Base-by-base conservation (phyloP, 2,113 vertebrate genomes). In the Cyanoderma ruficeps region DNA sequence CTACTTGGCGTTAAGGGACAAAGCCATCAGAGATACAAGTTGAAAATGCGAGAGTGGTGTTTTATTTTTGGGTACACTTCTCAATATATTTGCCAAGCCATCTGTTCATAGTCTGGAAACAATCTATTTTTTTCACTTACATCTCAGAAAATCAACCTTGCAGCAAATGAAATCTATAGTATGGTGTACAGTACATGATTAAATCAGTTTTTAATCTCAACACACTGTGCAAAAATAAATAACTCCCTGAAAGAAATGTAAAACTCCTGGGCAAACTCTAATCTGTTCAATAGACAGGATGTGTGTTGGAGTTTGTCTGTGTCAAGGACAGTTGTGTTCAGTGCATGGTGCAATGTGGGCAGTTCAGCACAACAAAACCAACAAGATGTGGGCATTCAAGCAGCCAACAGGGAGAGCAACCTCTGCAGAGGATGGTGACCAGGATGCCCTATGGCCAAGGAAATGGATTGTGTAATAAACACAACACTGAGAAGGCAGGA, bases 21-120 rank as follows among this genome's bases (percentile, higher is more conserved):
- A 85, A 95, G 20, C 11, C 15, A 41, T 46, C 56, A 76, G 9
- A 71, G 33, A 55, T 39, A 76, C 4, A 49, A 90, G 31, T 9
- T 67, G 56, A 85, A 82, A 87, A 85, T 72, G n/a, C 28, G 20
- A 86, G 27, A 84, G 12, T 61, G 37, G 8, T 64, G 68, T 81
- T 89, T 93, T 87, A 81, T 81, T 78, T 84, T 72, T 84, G n/a
- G 60, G 37, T 56, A 79, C 20, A 31, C 8, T 89, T 89, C 89
- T 76, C 69, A 78, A 84, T 94, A 30, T 72, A 89, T 92, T 92
- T 91, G 56, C 69, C 69, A 92, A 78, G 52, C 72, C 60, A 87
- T 87, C 53, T 95, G 89, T 60, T 84, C 69, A 23, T 68, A 71
- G 68, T 64, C 87, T 94, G 69, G 74, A 91, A 91, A 75, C 25